Evolutionary conservation across 2,888 invertebrate genomes (phyloP), one percentile per base, ranked within the genome.

Genomic region (Brachyopa scutellaris): DNA sequence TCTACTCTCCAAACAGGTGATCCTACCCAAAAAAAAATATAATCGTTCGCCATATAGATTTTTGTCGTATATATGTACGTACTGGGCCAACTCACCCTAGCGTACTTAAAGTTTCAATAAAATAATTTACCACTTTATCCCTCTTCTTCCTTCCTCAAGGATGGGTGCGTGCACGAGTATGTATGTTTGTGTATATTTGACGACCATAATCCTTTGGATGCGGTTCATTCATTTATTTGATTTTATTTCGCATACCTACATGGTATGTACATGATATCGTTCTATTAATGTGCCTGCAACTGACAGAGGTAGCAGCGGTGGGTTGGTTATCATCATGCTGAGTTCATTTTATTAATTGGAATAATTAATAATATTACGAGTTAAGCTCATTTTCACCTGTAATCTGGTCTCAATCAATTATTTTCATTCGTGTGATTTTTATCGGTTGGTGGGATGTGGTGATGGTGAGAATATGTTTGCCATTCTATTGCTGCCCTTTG

Each of bases 361-460:
- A 89, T 89, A 89, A 89, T 89, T 89, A 89, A 89, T 89, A 88
- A 88, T 88, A 88, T 88, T 87, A 88, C 64, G 82, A 84, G 84
- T 85, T 86, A 86, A 86, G 87, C 86, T 85, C 85, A 86, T 87
- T 85, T 84, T 72, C 84, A 69, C 72, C 67, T 73, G 83, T 78
- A 84, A 76, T 72, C 78, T 55, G 67, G 74, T 57, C 86, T 61
- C 61, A 67, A 55, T 74, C 62, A 74, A 74, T 77, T 62, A 69
- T 49, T 33, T 69, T 55, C 55, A 31, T 45, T 62, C 29, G 38
- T 42, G 33, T 9, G 23, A 51, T 33, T 70, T 69, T 69, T 59
- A 19, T 59, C 36, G 33, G 23, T 23, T 29, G 33, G 45, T 21
- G 36, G 33, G 42, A 8, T 21, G 29, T 17, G 26, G 38, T 19